Evolutionary conservation across 2,888 invertebrate genomes (phyloP), one percentile per base, ranked within the genome.

Genomic region (Drosophila gaucha): DNA sequence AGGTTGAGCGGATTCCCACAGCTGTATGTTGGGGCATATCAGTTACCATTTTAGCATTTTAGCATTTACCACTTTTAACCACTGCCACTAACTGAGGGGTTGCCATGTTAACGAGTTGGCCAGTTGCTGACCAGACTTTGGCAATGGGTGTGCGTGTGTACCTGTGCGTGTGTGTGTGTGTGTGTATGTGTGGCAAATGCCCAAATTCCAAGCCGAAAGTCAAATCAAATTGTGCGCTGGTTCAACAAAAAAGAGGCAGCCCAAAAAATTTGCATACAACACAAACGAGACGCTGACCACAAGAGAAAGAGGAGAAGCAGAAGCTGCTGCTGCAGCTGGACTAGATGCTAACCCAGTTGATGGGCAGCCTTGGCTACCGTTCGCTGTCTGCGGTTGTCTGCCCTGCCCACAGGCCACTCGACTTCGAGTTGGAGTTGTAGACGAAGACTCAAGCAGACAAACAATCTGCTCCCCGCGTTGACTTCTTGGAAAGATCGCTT

Each of bases 401-500:
- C 74, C 67, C 74, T 56, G 58, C 74, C 77, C 74, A 74, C 77
- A 54, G 67, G 55, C 59, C 56, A 71, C 77, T 73, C 46, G 46
- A 46, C 46, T 31, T 16, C 49, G 49, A 72, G 70, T 38, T 18
- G 50, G 31, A 28, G 30, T 44, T 41, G 47, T n/a, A 22, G 31
- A 39, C 39, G 39, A 5, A 39, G 39, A 18, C 36, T 22, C 22
- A 26, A 6, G 64, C 36, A 73, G 69, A 83, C 86, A 86, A 73
- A 78, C 84, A 80, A 85, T 74, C 76, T 85, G 59, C 54, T 67
- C 46, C 67, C 67, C 39, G 60, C 62, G 79, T 55, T 64, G 76
- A 59, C 66, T 84, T 86, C 84, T 80, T 69, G 73, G 84, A 84
- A 84, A 86, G 85, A 88, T 88, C 88, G 73, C 88, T 88, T 59